Base-by-base conservation (phyloP, 2,888 invertebrate genomes). In the Hyposoter didymator region DNA sequence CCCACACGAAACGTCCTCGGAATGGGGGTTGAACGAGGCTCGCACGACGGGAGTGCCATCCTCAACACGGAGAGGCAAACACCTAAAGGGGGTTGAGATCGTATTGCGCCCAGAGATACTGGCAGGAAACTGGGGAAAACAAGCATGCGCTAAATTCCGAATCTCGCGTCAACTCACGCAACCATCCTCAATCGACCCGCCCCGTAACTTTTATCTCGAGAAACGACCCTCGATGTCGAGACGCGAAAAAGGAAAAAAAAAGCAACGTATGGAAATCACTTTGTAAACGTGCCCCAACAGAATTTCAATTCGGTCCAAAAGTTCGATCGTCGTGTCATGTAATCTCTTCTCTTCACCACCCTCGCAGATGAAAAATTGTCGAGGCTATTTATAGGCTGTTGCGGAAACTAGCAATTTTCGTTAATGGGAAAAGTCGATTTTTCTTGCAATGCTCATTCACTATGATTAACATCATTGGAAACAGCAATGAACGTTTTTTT, bases 171-270 rank as follows among this genome's bases (percentile, higher is more conserved):
- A 28, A 64, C 47, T 19, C 35, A 35, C 39, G 49, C 49, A 39
- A 49, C 67, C 67, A 78, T n/a, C 90, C 88, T 87, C 89, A 88
- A 92, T 92, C 92, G 92, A 92, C 92, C 93, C 93, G 91, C 91
- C 91, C 91, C 88, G 86, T 87, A 84, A 87, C 88, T 55, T 67
- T 66, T 91, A 90, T 90, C 66, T 76, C 35, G 59, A 70, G 79
- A 32, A 82, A 62, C 52, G 19, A 59, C 69, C 49, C 70, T 70
- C 74, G 32, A 64, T 19, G 12, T 47, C 8, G 59, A 32, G 55
- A 43, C 32, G 22, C 17, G 19, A 28, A 69, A 52, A 59, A 55
- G n/a, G n/a, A n/a, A 64, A 55, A 39, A 35, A 39, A 19, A 28
- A 5, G 5, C 19, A 35, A 59, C 32, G 69, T 55, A 59, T 45